phyloP scores from a whole-genome alignment of 2,797 vertebrate genomes.

The Sebastes umbrosus region DNA sequence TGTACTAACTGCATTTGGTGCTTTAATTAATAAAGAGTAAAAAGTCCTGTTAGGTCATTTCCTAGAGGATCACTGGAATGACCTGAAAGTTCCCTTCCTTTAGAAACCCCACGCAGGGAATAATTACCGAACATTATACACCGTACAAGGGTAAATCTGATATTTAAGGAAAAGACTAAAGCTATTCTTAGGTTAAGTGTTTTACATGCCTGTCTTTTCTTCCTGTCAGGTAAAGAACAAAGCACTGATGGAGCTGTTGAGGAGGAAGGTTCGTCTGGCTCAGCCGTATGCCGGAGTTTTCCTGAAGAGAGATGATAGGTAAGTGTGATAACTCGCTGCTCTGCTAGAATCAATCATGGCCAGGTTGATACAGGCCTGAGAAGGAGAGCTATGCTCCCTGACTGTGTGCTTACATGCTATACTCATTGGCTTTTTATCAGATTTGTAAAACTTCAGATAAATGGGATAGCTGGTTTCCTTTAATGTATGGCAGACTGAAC shows the following conservation, averaged over 20 bases:
- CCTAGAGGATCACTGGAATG: too few species aligned
- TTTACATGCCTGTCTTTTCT: neutral
- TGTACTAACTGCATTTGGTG: too few species aligned
- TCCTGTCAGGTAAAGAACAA: constrained; percentile 92
- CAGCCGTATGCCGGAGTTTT: constrained; percentile 97
- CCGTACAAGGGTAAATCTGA: neutral
- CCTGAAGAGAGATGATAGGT: constrained; percentile 94
- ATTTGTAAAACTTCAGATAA: neutral
- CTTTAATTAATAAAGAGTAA: too few species aligned
- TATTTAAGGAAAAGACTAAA: neutral
- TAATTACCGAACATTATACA: too few species aligned
- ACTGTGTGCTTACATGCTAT: neutral
- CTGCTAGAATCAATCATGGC: neutral
- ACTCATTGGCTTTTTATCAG: neutral
- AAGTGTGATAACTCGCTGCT: constrained; percentile 36
- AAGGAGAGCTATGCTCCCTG: neutral
- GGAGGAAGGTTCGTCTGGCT: constrained; percentile 94
- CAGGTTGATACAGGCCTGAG: neutral
- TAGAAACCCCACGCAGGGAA: too few species aligned
- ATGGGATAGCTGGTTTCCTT: neutral
- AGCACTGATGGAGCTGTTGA: constrained; percentile 91
- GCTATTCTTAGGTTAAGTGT: neutral
- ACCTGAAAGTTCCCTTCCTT: too few species aligned
- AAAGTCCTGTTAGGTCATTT: too few species aligned
- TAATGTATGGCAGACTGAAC: neutral